Percentiles rank a stretch among this genome's conserved stretches.
Conservation (phyloP, 2,797 vertebrate genomes). For the Sibirionetta formosa region DNA sequence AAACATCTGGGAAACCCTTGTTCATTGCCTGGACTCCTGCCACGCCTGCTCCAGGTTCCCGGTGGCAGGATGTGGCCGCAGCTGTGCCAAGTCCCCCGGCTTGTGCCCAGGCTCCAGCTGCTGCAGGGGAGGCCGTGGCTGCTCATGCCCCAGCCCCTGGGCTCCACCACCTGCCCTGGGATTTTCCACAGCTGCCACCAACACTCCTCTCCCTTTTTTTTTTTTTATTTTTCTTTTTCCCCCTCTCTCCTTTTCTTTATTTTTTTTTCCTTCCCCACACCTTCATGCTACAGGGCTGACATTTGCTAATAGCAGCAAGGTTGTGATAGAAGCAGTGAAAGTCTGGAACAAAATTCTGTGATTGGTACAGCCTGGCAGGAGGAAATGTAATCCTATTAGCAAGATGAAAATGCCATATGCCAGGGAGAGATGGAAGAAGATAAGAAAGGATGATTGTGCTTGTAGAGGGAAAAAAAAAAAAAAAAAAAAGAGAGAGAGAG, state of each 20-base stretch:
- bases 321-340: not conserved
- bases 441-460: conserved; percentile 26
- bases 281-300: not conserved
- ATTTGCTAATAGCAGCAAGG: not conserved
- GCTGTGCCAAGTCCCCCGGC: fast-evolving
- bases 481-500: too few relatives aligned
- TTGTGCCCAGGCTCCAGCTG: fast-evolving
- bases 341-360: not conserved
- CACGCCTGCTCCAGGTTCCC: not conserved
- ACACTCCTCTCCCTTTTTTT: not conserved
- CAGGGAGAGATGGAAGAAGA: not conserved
- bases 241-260: not conserved
- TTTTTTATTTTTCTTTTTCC: fast-evolving
- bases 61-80: fast-evolving
- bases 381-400: conserved; percentile 22
- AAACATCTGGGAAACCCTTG: not conserved
- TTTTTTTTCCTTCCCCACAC: not conserved
- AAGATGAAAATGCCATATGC: conserved; percentile 34
- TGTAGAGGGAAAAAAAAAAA: not conserved
- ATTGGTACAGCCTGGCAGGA: not conserved
- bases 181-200: not conserved
- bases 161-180: not conserved
- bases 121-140: not conserved
- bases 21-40: fast-evolving
- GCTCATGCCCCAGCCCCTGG: fast-evolving